phyloP scores from a whole-genome alignment of 2,888 invertebrate species.

The Sclerodermus sp. region DNA sequence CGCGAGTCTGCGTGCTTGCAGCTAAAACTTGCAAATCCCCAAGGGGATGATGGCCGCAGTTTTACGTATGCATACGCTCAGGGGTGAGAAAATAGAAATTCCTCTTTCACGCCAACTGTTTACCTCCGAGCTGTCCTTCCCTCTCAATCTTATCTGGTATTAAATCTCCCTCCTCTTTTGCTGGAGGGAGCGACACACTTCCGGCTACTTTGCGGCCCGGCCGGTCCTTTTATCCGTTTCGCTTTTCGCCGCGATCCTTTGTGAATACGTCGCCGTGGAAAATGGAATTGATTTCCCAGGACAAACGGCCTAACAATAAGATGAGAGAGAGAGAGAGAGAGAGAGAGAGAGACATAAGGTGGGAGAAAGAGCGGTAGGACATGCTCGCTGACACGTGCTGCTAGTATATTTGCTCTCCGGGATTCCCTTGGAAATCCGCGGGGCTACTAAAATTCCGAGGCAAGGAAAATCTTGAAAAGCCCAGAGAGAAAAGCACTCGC shows the following conservation, averaged over 20 bases:
- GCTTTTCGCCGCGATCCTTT: constrained; percentile 8
- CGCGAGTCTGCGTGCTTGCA: constrained; percentile 5
- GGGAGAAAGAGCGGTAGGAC: too few relatives aligned
- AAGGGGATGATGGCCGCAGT: constrained; percentile 20
- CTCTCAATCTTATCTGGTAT: constrained; percentile 53
- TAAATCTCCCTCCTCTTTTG: too few relatives aligned
- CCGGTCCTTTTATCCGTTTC: too few relatives aligned
- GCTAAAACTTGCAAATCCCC: constrained; percentile 40
- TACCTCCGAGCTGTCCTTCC: constrained; percentile 37
- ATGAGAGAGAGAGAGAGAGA: background rate
- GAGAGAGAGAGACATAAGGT: too few relatives aligned
- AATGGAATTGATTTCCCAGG: constrained; percentile 30
- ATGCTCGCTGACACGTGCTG: too few relatives aligned
- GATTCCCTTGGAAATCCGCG: too few relatives aligned
- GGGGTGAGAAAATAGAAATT: constrained; percentile 49
- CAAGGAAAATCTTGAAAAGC: too few relatives aligned
- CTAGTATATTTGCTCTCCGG: too few relatives aligned
- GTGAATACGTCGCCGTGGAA: constrained; percentile 11
- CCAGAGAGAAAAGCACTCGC: too few relatives aligned
- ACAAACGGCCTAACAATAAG: background rate
- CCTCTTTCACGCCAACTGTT: constrained; percentile 36
- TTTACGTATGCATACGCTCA: constrained; percentile 41
- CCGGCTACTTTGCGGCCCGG: constrained; percentile 26
- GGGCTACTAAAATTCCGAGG: too few relatives aligned
- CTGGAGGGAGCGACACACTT: too few relatives aligned